These are phyloP conservation scores for Hedychridium roseum DNA, from an alignment of 2,888 invertebrate species.

Conservation along the genomic window DNA sequence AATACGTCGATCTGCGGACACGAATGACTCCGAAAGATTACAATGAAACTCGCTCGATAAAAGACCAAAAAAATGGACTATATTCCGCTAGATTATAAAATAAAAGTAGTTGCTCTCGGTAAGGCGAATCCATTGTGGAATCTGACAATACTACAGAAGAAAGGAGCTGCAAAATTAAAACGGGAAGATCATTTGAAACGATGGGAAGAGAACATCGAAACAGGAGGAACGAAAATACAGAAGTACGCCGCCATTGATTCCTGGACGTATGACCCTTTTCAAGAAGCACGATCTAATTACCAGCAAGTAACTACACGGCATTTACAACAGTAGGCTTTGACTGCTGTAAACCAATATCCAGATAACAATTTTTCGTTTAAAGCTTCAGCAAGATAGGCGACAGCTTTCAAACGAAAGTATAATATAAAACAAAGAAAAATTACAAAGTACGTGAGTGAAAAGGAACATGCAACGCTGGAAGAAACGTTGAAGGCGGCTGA, in stretches of 20 bases:
- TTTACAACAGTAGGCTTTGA: neutral
- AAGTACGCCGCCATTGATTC: conserved; percentile 9
- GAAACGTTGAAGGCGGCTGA: neutral
- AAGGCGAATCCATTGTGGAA: conserved; percentile 9
- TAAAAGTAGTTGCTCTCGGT: conserved; percentile 1
- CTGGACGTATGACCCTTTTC: conserved; percentile 10
- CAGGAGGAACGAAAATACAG: conserved; percentile 11
- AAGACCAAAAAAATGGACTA: no score
- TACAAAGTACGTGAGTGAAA: neutral
- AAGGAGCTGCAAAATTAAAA: conserved; percentile 4
- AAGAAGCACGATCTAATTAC: conserved; percentile 7
- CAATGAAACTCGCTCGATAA: no score
- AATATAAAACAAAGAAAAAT: conserved; percentile 1
- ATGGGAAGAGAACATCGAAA: conserved; percentile 13
- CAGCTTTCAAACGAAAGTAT: neutral
- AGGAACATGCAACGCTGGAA: neutral
- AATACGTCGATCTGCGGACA: no score
- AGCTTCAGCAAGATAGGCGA: neutral
- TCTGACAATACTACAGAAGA: neutral
- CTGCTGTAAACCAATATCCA: neutral
- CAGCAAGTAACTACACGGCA: conserved; percentile 2
- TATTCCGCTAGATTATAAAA: conserved; percentile 11
- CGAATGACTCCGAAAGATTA: no score
- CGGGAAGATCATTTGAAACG: conserved; percentile 4
- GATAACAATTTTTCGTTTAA: neutral